phyloP scores from a whole-genome alignment of 37 sponge, comb jelly and placozoan species.

The Ephydatia muelleri region DNA sequence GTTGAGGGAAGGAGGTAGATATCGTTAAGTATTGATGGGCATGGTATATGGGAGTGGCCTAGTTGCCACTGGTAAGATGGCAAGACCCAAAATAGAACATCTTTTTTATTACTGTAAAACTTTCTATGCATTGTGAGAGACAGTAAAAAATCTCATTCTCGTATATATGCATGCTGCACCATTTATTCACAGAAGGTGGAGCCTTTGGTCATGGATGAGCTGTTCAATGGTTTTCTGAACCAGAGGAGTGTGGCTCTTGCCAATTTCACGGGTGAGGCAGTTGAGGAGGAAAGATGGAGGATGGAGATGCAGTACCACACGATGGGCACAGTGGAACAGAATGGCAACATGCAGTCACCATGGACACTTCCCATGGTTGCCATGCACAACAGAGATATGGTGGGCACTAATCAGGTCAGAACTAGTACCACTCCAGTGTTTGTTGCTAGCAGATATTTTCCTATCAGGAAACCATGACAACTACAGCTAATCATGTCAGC shows the following conservation, averaged over 20 bases:
- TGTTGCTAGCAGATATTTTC: too few relatives aligned
- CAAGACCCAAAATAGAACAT: too few relatives aligned
- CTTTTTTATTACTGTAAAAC: too few relatives aligned
- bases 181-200: neutral
- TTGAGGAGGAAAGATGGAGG: neutral
- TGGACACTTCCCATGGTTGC: neutral
- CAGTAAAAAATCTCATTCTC: too few relatives aligned
- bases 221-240: neutral
- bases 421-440: too few relatives aligned
- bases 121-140: too few relatives aligned
- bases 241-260: neutral
- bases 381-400: neutral
- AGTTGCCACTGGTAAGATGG: too few relatives aligned
- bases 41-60: too few relatives aligned
- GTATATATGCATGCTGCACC: neutral
- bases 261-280: neutral
- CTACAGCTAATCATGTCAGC: too few relatives aligned
- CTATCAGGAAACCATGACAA: too few relatives aligned
- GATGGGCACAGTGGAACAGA: neutral
- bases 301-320: neutral
- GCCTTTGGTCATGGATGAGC: neutral
- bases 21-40: too few relatives aligned
- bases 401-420: neutral
- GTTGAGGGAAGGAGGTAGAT: too few relatives aligned
- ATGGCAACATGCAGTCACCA: neutral